Conservation (phyloP, 2,888 invertebrate species). For the Tryphoninae sp. region DNA sequence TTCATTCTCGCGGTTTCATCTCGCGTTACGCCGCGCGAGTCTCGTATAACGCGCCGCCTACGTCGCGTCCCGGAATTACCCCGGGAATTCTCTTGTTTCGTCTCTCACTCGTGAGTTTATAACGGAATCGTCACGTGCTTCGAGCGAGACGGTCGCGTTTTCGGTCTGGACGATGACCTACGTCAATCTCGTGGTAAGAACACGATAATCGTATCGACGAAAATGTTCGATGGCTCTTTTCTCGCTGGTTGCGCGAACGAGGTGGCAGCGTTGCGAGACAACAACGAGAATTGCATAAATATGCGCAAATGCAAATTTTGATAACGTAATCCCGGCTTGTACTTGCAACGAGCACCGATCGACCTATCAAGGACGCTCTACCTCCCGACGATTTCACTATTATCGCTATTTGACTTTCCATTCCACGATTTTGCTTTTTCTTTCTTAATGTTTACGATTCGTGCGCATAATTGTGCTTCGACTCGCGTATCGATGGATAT, state of each 20-base stretch:
- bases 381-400: neutral
- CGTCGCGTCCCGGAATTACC: neutral
- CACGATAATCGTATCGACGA: neutral
- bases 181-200: neutral
- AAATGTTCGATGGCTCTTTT: neutral
- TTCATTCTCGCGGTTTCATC: slow-evolving; percentile 44
- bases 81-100: neutral
- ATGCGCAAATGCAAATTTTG: slow-evolving; percentile 14
- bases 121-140: too few relatives aligned
- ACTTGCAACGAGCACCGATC: neutral
- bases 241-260: neutral
- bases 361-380: slow-evolving; percentile 51
- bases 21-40: slow-evolving; percentile 9
- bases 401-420: neutral
- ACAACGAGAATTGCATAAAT: slow-evolving; percentile 27
- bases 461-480: slow-evolving; percentile 11
- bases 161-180: neutral
- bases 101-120: neutral
- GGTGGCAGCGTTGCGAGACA: neutral
- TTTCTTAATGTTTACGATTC: slow-evolving; percentile 2
- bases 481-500: slow-evolving; percentile 15
- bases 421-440: neutral
- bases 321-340: slow-evolving; percentile 10
- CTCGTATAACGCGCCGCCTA: neutral
- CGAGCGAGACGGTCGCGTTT: neutral